A percentile compares a stretch with the other conserved stretches of the same genome.
Evolutionary conservation across 1,140 invertebrate genomes (phyloP).

Genomic region (Aphelenchoides fujianensis): DNA sequence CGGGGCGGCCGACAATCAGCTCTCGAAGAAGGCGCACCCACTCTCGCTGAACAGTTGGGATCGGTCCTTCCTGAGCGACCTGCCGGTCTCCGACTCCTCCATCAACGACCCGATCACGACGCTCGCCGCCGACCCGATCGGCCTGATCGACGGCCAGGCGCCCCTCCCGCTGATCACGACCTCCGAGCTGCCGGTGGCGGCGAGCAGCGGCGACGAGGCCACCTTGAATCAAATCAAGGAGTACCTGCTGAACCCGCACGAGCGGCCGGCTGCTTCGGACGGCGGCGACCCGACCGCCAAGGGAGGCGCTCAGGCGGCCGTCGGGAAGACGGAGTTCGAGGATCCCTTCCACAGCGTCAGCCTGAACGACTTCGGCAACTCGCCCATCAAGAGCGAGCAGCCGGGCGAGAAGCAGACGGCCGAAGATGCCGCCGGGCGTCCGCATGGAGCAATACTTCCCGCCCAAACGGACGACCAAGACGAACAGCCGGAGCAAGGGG

Average conservation of each 20-base stretch:
- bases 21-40: not conserved
- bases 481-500: slow-evolving; percentile 23
- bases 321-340: no score
- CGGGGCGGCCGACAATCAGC: slow-evolving; percentile 18
- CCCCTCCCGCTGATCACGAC: not conserved
- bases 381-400: no score
- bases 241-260: not conserved
- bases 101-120: slow-evolving; percentile 21
- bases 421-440: not conserved
- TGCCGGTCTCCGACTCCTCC: slow-evolving; percentile 18
- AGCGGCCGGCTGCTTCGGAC: not conserved
- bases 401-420: not conserved
- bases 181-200: not conserved
- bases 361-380: no score
- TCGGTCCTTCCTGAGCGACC: not conserved
- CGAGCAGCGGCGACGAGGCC: slow-evolving; percentile 3
- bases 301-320: not conserved
- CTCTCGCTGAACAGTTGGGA: slow-evolving; percentile 19
- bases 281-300: not conserved
- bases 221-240: slow-evolving; percentile 5
- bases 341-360: no score
- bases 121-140: not conserved
- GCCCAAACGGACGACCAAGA: slow-evolving; percentile 21
- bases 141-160: no score
- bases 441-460: slow-evolving; percentile 22